phyloP scores from a whole-genome alignment of 2,888 invertebrate species.

The Crossocerus cetratus region DNA sequence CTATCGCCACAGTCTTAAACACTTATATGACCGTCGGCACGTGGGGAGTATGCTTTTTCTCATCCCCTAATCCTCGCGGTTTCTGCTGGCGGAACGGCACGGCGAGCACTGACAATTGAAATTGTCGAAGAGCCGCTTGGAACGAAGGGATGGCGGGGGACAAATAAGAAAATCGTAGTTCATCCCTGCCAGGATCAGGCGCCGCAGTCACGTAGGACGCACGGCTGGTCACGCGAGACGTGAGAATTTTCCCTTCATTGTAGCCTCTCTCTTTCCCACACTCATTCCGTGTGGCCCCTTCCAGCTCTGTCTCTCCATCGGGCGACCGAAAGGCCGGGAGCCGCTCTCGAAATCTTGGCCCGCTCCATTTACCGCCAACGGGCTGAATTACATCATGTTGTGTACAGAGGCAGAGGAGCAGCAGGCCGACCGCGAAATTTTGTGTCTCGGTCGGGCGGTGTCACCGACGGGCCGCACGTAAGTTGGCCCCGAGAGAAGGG shows the following conservation, averaged over 20 bases:
- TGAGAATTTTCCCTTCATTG: conserved; percentile 9
- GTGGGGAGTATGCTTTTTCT: not conserved
- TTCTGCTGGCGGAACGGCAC: not conserved
- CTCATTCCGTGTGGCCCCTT: not conserved
- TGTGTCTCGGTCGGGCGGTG: too few species aligned
- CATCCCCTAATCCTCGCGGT: too few species aligned
- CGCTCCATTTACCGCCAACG: too few species aligned
- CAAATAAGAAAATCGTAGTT: conserved; percentile 17
- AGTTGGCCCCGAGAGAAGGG: too few species aligned
- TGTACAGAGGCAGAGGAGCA: too few species aligned
- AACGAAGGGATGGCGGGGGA: not conserved
- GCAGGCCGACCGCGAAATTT: too few species aligned
- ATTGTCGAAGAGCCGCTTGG: not conserved
- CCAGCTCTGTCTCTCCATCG: not conserved
- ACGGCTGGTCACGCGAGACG: conserved; percentile 18
- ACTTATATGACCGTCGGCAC: too few species aligned
- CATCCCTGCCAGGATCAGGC: not conserved
- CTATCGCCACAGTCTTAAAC: too few species aligned
- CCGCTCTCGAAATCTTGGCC: too few species aligned
- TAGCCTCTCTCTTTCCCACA: not conserved
- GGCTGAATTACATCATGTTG: too few species aligned
- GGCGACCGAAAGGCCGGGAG: too few species aligned
- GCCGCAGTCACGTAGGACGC: conserved; percentile 10
- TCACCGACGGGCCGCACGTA: too few species aligned
- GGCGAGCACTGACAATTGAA: not conserved